Conservation (phyloP, 92 coral and sea anemone species). For the Epizoanthus ramosus region DNA sequence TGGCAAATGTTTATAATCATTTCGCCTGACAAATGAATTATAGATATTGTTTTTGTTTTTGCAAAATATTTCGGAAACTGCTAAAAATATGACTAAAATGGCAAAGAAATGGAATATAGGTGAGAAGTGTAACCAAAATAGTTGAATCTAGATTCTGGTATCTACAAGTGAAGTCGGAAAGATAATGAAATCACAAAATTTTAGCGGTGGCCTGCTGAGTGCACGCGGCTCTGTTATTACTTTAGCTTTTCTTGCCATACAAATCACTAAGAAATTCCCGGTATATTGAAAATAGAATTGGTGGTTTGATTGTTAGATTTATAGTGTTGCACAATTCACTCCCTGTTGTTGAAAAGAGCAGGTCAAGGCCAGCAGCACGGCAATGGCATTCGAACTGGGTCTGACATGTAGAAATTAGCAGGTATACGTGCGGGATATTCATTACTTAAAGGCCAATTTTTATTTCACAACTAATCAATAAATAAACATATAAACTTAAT, state of each 20-base stretch:
- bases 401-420: neutral
- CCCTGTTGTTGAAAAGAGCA: conserved; percentile 12
- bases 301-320: conserved; percentile 14
- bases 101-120: no score
- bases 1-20: no score
- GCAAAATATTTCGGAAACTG: no score
- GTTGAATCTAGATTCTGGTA: conserved; percentile 3
- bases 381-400: neutral
- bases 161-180: neutral
- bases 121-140: neutral
- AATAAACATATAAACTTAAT: no score
- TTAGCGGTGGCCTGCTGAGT: conserved; percentile 29
- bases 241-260: conserved; percentile 8
- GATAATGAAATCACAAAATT: neutral
- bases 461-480: neutral
- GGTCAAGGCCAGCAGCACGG: conserved; percentile 21
- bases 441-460: neutral
- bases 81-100: no score
- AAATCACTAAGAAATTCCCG: conserved; percentile 30
- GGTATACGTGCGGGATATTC: neutral
- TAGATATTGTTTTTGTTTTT: no score
- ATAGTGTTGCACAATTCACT: conserved; percentile 4
- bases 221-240: conserved; percentile 2
- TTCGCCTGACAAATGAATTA: no score
- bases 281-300: conserved; percentile 18